Base-by-base conservation (phyloP, 92 coral and sea anemone species). In the Hydrozoanthus gracilis region DNA sequence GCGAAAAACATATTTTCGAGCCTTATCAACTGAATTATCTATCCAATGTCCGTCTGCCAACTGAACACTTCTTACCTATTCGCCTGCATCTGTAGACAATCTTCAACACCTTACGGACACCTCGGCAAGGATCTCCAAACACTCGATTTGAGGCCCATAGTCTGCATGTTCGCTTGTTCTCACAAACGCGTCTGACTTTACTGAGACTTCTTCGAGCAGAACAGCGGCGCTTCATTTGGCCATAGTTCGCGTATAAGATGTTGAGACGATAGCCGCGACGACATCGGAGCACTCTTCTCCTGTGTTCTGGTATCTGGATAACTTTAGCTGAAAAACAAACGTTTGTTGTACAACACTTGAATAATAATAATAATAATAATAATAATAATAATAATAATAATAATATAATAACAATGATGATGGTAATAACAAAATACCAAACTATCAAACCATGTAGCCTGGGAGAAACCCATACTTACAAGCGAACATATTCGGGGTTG, bases 51-150 rank as follows among this genome's bases (percentile, higher is more conserved):
- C 11, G 13, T 55, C 14, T 15, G 14, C 10, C 11, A 12, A 55
- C 11, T 15, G 62, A 9, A 27, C 39, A 10, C 3, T 56, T 56
- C 58, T 1, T 79, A 79, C 84, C 84, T 47, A 79, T 4, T n/a
- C 73, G 54, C 58, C 84, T 79, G 71, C 84, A 79, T 10, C 58
- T 79, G 84, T 45, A 79, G 72, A 79, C 47, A 58, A 79, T 55
- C 55, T 79, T 79, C 17, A 79, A 35, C 1, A 12, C 13, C 46
- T 79, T 79, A 4, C 12, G 18, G 8, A 4, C n/a, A 49, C 84
- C 84, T 47, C 84, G 84, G 4, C 73, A 46, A 46, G 73, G 84
- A 62, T 79, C 84, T 8, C 73, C 58, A 79, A 79, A 79, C 3
- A 61, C 60, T 8, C 56, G 71, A 15, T 79, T 79, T 16, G 84